Evolutionary conservation across 2,888 invertebrate species (phyloP), one percentile per base, ranked within the genome.

Genomic region (Lepidochitona cinerea): DNA sequence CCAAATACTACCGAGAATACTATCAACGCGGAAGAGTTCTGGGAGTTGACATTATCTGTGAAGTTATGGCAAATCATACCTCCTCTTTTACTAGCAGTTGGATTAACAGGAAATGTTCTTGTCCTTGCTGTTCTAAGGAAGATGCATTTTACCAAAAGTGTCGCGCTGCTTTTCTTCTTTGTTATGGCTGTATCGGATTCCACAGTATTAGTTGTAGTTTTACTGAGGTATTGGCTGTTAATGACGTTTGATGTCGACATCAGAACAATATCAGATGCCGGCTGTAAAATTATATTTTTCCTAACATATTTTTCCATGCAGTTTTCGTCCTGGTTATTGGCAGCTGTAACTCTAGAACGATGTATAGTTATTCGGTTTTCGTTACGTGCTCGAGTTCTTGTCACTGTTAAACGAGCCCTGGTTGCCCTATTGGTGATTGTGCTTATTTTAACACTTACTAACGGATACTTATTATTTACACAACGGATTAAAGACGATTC

Each of bases 291-390:
- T 23, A 77, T 78, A 65, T 72, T 77, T 18, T 83, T 83, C 49
- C 66, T 78, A 33, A 81, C 81, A n/a, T 83, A 83, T 68, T 70
- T 77, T 18, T 77, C 83, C 0, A 81, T 83, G 80, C 81, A 83
- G 33, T 75, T 79, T 18, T 83, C 83, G 1, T 81, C 83, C 0
- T 83, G 83, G 83, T 79, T 81, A 29, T 73, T 83, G 9, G 83
- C 81, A 3, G 74, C 79, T 12, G 81, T 83, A 5, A 71, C 81
- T 2, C 29, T 77, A 0, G 81, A 81, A 67, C 71, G 83, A n/a
- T 68, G 79, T 41, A 67, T 83, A 0, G 76, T 79, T n/a, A 59
- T 76, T 1, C 65, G 64, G 14, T 79, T 76, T 67, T 71, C 72
- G n/a, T 9, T 59, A 32, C 23, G 52, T 9, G 26, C 76, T 4